A percentile compares a stretch with the other conserved stretches of the same genome.
Evolutionary conservation across 2,888 invertebrate species (phyloP).

Genomic region (Rhodophaea formosa): DNA sequence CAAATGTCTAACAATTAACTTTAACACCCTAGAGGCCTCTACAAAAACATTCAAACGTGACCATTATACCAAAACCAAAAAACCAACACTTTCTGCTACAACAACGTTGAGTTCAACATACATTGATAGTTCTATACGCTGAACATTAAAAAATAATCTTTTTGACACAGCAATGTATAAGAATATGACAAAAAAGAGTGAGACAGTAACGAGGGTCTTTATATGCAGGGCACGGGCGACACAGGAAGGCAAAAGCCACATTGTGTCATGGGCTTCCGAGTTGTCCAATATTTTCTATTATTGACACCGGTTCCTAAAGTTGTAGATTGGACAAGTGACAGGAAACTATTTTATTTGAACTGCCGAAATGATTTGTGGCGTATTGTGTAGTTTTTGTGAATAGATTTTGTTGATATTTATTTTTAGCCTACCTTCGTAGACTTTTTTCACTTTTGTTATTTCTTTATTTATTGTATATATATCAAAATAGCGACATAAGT

Average conservation of each 20-base stretch:
- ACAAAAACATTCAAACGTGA: conserved; percentile 2
- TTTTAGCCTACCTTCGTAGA: too few species aligned
- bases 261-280: conserved; percentile 66
- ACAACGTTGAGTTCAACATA: conserved; percentile 13
- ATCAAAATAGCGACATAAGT: too few species aligned
- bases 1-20: conserved; percentile 3
- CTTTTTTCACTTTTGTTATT: too few species aligned
- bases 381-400: background rate
- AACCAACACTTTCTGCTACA: conserved; percentile 48
- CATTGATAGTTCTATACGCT: background rate
- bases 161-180: background rate
- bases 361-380: conserved; percentile 5
- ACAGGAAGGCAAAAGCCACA: conserved; percentile 71
- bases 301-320: conserved; percentile 37
- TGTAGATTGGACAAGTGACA: conserved; percentile 19
- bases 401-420: too few species aligned
- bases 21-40: background rate
- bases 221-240: conserved; percentile 57
- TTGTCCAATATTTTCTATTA: conserved; percentile 68
- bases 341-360: conserved; percentile 15
- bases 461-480: too few species aligned
- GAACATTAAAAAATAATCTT: background rate
- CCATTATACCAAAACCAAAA: conserved; percentile 1
- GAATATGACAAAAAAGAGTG: conserved; percentile 17
- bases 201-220: conserved; percentile 50